Base-by-base conservation (phyloP, 2,113 vertebrate species). In the Sinocyclocheilus anophthalmus region DNA sequence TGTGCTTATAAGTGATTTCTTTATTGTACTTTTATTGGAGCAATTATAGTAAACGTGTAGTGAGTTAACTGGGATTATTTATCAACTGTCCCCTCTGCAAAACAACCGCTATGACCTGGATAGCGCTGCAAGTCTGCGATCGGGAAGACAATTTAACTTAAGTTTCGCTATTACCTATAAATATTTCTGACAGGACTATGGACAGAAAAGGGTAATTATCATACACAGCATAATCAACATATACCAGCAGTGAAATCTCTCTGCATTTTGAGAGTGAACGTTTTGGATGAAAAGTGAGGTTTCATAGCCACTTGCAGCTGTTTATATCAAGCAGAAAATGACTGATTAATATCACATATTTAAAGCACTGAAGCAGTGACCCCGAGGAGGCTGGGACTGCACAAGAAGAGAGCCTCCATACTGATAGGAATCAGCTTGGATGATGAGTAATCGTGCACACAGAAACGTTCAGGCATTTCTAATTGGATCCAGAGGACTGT, bases 321-420 rank as follows among this genome's bases (percentile, higher is more conserved):
- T 79, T 85, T 76, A 76, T 87, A 83, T 87, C 59, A 82, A 77
- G 63, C 81, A 85, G 76, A 77, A 84, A 87, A 87, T 89, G 61
- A 89, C 76, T 89, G 88, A 89, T 89, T 72, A 82, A 72, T 87
- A 87, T 87, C 72, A 26, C 53, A 45, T 53, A 76, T 87, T 89
- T 87, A 89, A 87, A 73, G 83, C 88, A 85, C 26, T 83, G 88
- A 86, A 85, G 88, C 88, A n/a, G 57, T 82, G 79, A 88, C 78
- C 86, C 78, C 50, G n/a, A 42, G 72, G 78, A 57, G 55, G 59
- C 59, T 72, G 50, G 86, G 65, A 59, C 39, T 78, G 30, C 73
- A 57, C 48, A 84, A 76, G 78, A 86, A 83, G 55, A 87, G 42
- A 50, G 22, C 80, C 63, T 30, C 14, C 42, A 5, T 70, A 37